Conservation (phyloP, 2,113 vertebrate genomes). For the Syngnathus scovelli region DNA sequence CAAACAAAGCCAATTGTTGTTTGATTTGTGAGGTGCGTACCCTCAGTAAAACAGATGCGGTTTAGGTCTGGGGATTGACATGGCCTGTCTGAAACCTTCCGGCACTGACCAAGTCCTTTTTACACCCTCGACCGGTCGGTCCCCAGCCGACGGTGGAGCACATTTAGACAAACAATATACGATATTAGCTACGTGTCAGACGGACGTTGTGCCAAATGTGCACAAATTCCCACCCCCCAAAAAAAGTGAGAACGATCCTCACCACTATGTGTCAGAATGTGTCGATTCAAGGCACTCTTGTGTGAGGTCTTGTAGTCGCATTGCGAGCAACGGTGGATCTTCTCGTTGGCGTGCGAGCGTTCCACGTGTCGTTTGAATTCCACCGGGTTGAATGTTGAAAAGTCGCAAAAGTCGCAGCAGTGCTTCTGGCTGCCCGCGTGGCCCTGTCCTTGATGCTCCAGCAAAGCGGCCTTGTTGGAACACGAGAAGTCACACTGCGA, state of each 20-base stretch:
- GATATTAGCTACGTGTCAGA: too few species aligned
- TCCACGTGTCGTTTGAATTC: slow-evolving; percentile 84
- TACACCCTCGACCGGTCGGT: not conserved
- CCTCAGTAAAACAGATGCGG: not conserved
- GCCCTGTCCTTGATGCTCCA: slow-evolving; percentile 85
- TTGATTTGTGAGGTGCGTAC: too few species aligned
- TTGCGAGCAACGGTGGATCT: slow-evolving; percentile 86
- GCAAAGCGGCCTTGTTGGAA: slow-evolving; percentile 87
- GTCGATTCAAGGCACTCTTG: slow-evolving; percentile 88
- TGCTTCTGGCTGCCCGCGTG: slow-evolving; percentile 81
- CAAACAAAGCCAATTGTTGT: too few species aligned
- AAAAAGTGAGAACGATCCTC: slow-evolving; percentile 30
- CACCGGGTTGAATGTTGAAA: slow-evolving; percentile 86
- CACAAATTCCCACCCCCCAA: not conserved
- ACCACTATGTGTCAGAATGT: slow-evolving; percentile 89
- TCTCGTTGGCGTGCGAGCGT: slow-evolving; percentile 90
- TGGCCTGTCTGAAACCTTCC: not conserved
- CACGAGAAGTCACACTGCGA: slow-evolving; percentile 87
- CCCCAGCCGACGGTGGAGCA: not conserved
- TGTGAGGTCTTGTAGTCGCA: slow-evolving; percentile 87
- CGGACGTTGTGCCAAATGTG: too few species aligned
- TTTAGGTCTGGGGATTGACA: not conserved
- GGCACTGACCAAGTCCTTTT: not conserved
- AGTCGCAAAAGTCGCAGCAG: slow-evolving; percentile 84
- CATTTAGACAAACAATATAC: not conserved